Conservation (phyloP, 2,888 invertebrate species). For the Hofmannophila pseudospretella region DNA sequence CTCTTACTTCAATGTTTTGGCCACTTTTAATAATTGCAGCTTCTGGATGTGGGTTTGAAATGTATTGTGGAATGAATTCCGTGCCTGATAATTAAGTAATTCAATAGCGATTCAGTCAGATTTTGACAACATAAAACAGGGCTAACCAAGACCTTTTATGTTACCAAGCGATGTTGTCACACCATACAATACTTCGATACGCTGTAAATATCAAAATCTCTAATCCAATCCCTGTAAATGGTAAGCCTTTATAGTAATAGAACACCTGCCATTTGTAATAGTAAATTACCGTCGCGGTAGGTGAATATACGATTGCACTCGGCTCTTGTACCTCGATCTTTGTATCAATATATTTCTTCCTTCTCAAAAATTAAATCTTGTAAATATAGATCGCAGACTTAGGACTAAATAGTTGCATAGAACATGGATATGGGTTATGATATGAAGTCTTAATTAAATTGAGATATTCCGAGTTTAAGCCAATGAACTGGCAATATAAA, state of each 20-base stretch:
- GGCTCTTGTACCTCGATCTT: slow-evolving; percentile 30
- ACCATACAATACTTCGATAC: not conserved
- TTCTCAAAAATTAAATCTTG: slow-evolving; percentile 41
- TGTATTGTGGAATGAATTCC: too few species aligned
- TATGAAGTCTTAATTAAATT: slow-evolving; percentile 70
- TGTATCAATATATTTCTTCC: slow-evolving; percentile 61
- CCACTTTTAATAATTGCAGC: too few species aligned
- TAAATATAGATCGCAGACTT: slow-evolving; percentile 59
- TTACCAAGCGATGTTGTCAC: not conserved
- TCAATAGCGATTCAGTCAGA: not conserved
- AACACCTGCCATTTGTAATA: slow-evolving; percentile 39
- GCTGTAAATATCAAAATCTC: slow-evolving; percentile 29
- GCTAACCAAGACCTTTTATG: too few species aligned
- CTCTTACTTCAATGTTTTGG: too few species aligned
- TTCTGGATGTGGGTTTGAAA: too few species aligned
- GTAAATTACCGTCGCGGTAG: slow-evolving; percentile 19
- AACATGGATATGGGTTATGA: slow-evolving; percentile 55
- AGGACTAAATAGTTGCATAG: slow-evolving; percentile 50
- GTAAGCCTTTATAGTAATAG: slow-evolving; percentile 38
- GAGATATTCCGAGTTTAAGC: slow-evolving; percentile 76
- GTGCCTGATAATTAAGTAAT: too few species aligned
- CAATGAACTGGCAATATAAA: slow-evolving; percentile 69
- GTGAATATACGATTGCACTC: slow-evolving; percentile 8
- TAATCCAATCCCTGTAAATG: slow-evolving; percentile 36
- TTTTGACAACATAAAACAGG: not conserved